A percentile compares a stretch with the other conserved stretches of the same genome.
Conservation (phyloP, 92 coral and sea anemone species). For the Paragorgia papillata region DNA sequence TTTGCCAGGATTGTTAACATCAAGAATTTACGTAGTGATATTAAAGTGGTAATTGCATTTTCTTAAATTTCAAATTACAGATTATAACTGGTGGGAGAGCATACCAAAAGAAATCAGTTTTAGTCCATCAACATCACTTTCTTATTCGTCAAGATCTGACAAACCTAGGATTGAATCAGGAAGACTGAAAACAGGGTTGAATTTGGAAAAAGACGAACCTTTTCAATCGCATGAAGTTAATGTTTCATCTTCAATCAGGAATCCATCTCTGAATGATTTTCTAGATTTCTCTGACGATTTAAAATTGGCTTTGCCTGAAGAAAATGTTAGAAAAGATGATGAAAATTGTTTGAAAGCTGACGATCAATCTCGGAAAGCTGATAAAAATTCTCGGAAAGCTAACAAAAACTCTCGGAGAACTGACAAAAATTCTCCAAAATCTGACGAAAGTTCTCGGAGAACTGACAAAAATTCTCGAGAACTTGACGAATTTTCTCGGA, state of each 20-base stretch:
- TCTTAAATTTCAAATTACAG: no score
- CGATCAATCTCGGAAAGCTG: no score
- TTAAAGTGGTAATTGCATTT: no score
- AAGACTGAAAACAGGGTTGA: not conserved
- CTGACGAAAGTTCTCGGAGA: no score
- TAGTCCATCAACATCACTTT: conserved; percentile 22
- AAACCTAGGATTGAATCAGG: not conserved
- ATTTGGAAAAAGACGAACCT: not conserved
- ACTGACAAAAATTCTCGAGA: no score
- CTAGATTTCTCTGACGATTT: conserved; percentile 26
- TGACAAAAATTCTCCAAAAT: no score
- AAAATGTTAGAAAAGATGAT: not conserved
- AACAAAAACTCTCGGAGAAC: no score
- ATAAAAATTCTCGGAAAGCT: no score
- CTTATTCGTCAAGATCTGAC: conserved; percentile 19
- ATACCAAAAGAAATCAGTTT: conserved; percentile 28
- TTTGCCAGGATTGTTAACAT: no score
- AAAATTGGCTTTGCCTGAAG: not conserved
- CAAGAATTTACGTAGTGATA: no score
- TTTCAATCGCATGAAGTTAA: not conserved
- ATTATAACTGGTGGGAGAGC: conserved; percentile 35
- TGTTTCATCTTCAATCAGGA: not conserved
- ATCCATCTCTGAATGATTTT: conserved; percentile 16
- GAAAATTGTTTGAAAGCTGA: no score
- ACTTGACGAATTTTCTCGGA: no score